phyloP scores from a whole-genome alignment of 2,113 vertebrate species.

The Chloropsis cyanopogon region DNA sequence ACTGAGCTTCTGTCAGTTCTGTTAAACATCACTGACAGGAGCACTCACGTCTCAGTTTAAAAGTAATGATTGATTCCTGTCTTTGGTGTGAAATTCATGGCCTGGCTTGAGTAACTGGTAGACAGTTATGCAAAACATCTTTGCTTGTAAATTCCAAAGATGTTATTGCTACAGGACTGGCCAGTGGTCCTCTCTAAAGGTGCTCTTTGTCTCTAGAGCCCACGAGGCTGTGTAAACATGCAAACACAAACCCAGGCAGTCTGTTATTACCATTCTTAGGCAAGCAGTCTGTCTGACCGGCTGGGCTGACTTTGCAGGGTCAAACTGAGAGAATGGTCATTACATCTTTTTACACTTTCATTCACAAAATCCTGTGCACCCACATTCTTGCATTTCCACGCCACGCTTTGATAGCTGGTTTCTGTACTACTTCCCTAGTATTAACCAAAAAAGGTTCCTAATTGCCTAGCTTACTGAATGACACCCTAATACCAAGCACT shows the following conservation, averaged over 20 bases:
- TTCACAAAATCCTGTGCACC: conserved; percentile 38
- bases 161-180: not conserved
- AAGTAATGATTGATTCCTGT: not conserved
- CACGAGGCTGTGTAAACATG: not conserved
- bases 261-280: conserved; percentile 53
- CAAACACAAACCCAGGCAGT: not conserved
- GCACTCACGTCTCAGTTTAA: not conserved
- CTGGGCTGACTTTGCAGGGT: conserved; percentile 36
- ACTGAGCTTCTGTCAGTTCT: not conserved
- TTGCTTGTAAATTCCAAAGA: not conserved
- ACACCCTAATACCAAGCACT: not conserved
- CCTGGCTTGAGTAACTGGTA: not conserved
- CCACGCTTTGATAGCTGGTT: not conserved
- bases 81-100: not conserved
- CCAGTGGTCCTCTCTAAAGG: not conserved
- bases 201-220: not conserved
- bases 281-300: conserved; percentile 16
- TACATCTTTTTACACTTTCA: conserved; percentile 38
- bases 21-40: not conserved
- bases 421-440: not conserved
- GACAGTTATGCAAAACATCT: not conserved
- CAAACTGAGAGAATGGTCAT: not conserved
- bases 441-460: not conserved
- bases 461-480: not conserved
- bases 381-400: conserved; percentile 1